phyloP scores from a whole-genome alignment of 2,797 vertebrate genomes.

The Cyclopterus lumpus region DNA sequence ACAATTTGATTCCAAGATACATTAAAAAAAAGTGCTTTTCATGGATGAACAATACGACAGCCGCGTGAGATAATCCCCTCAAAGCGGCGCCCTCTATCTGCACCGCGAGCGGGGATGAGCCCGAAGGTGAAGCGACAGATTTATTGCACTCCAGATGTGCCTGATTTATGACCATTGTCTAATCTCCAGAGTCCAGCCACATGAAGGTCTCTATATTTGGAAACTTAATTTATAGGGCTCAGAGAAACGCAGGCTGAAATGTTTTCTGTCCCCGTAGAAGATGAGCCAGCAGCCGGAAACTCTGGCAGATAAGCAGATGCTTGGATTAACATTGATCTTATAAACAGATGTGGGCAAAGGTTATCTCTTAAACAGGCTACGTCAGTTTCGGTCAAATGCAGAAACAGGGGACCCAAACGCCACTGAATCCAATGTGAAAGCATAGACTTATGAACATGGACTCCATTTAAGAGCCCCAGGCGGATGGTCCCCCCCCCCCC shows the following conservation, averaged over 20 bases:
- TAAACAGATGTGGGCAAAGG: slow-evolving; percentile 69
- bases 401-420: slow-evolving; percentile 13
- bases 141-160: slow-evolving; percentile 73
- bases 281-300: slow-evolving; percentile 66
- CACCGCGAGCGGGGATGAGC: slow-evolving; percentile 57
- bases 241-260: slow-evolving; percentile 68
- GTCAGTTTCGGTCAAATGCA: slow-evolving; percentile 20
- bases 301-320: slow-evolving; percentile 69
- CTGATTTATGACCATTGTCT: slow-evolving; percentile 80
- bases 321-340: slow-evolving; percentile 70
- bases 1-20: slow-evolving; percentile 52
- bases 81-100: slow-evolving; percentile 63
- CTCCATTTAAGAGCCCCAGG: slow-evolving; percentile 45
- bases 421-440: slow-evolving; percentile 9
- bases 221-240: slow-evolving; percentile 72
- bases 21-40: slow-evolving; percentile 59
- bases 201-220: slow-evolving; percentile 74
- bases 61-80: slow-evolving; percentile 49
- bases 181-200: slow-evolving; percentile 83
- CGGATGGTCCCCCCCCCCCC: slow-evolving; percentile 54
- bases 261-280: slow-evolving; percentile 65
- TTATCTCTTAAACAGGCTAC: slow-evolving; percentile 56
- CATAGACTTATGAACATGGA: too few species aligned
- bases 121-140: slow-evolving; percentile 72
- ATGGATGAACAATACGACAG: slow-evolving; percentile 52